Evolutionary conservation across 2,113 vertebrate genomes (phyloP).

Genomic region (Zosterops lateralis): DNA sequence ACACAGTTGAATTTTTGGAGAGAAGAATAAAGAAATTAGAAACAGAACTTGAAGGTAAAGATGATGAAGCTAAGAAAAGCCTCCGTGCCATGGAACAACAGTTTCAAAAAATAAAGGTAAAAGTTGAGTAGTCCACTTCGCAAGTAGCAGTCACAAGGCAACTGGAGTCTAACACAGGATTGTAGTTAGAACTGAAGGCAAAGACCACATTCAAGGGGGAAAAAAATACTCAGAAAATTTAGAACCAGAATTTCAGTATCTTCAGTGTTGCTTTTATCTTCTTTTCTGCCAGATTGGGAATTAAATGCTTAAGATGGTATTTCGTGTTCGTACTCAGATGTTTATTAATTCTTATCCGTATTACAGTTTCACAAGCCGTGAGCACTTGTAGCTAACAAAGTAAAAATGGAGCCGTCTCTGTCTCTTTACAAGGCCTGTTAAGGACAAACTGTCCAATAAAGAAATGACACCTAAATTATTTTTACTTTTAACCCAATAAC

Average conservation of each 20-base stretch:
- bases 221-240: neutral
- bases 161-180: neutral
- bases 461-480: too few relatives aligned
- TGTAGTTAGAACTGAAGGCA: neutral
- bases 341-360: too few relatives aligned
- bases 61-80: constrained; percentile 89
- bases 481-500: too few relatives aligned
- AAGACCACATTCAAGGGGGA: neutral
- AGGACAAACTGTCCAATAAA: too few relatives aligned
- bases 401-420: too few relatives aligned
- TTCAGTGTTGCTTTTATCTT: neutral
- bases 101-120: constrained; percentile 90
- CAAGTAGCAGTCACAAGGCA: neutral
- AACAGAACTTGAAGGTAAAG: constrained; percentile 85
- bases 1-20: constrained; percentile 81
- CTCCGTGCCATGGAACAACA: constrained; percentile 89
- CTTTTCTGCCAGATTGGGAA: too few relatives aligned
- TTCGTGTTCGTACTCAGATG: too few relatives aligned
- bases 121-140: neutral
- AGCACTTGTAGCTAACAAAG: too few relatives aligned
- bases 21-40: constrained; percentile 86
- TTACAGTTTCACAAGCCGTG: too few relatives aligned
- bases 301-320: too few relatives aligned
- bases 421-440: too few relatives aligned
- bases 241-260: neutral